phyloP scores from a whole-genome alignment of 2,797 vertebrate genomes.

The Halcyon smyrnensis region DNA sequence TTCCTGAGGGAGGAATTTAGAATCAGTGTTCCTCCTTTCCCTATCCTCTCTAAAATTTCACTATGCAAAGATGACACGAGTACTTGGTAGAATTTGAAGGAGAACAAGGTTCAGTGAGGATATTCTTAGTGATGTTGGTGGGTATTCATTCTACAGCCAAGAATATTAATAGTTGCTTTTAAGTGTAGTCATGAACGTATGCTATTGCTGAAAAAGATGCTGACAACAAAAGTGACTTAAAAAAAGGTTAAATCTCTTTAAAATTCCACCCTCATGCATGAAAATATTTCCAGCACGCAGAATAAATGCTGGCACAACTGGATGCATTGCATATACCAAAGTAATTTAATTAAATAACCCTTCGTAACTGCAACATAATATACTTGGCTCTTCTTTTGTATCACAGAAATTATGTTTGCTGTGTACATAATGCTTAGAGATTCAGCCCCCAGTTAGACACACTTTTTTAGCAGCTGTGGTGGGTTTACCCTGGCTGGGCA shows the following conservation, averaged over 20 bases:
- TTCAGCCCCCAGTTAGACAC: not conserved
- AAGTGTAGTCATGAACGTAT: not conserved
- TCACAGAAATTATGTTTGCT: not conserved
- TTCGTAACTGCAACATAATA: not conserved
- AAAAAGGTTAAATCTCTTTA: not conserved
- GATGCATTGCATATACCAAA: not conserved
- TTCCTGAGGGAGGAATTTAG: not conserved
- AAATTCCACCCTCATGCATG: not conserved
- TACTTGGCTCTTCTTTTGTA: not conserved
- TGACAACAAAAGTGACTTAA: not conserved
- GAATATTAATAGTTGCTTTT: not conserved
- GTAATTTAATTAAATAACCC: not conserved
- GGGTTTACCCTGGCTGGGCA: no score
- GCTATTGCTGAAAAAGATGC: not conserved
- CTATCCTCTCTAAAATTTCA: not conserved
- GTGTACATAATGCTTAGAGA: not conserved
- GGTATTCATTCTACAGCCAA: not conserved
- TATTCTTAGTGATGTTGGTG: not conserved
- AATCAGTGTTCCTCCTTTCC: not conserved
- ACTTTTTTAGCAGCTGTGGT: not conserved
- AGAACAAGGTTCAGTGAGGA: not conserved
- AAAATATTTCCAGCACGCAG: not conserved
- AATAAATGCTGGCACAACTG: not conserved
- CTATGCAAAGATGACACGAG: not conserved
- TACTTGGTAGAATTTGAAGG: not conserved